Conservation (phyloP, 2,113 vertebrate genomes). For the Cacatua alba region DNA sequence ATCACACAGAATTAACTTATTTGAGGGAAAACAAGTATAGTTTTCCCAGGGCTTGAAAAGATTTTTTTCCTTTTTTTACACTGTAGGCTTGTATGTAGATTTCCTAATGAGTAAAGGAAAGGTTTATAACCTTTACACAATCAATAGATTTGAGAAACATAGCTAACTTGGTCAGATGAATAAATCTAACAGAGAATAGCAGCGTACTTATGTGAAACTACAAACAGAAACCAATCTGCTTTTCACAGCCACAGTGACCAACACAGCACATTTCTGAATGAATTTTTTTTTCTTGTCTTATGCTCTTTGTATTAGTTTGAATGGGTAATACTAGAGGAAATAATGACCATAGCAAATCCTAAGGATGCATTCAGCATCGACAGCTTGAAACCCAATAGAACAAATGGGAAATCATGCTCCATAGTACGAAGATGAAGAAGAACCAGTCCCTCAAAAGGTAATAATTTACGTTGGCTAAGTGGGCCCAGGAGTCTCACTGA, state of each 20-base stretch:
- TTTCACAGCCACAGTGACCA: neutral
- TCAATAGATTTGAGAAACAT: neutral
- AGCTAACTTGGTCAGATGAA: neutral
- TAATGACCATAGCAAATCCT: neutral
- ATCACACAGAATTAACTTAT: neutral
- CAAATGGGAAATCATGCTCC: neutral
- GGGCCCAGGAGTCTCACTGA: neutral
- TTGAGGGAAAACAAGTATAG: neutral
- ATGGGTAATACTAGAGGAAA: neutral
- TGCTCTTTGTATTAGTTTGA: neutral
- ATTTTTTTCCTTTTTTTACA: neutral
- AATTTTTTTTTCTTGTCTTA: neutral
- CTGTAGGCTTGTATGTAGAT: neutral
- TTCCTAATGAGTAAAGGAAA: neutral
- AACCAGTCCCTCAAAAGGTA: neutral
- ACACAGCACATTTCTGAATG: neutral
- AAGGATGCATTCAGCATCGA: neutral
- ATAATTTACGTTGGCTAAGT: neutral
- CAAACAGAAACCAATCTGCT: neutral
- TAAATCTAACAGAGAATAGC: neutral
- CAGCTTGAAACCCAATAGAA: neutral
- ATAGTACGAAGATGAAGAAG: neutral
- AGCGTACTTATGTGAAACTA: neutral
- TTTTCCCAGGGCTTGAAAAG: neutral
- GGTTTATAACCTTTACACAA: neutral